phyloP scores from a whole-genome alignment of 2,113 vertebrate species.

The Hyaena hyaena region DNA sequence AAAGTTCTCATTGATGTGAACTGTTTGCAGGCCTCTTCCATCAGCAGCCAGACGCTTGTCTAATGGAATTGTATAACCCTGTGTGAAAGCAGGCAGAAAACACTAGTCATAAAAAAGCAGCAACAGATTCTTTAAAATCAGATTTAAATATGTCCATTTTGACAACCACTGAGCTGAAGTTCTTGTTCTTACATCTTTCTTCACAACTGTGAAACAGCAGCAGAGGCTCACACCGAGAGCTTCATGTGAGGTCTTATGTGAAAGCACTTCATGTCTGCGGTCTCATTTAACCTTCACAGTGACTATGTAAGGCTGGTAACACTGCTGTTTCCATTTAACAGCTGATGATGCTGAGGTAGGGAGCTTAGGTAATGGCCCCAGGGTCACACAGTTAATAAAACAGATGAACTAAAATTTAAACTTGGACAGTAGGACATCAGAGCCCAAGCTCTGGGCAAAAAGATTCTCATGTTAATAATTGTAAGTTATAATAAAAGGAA shows the following conservation, averaged over 20 bases:
- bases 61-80: slow-evolving; percentile 99
- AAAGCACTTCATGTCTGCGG: not conserved
- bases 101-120: slow-evolving; percentile 52
- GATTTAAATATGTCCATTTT: slow-evolving; percentile 1
- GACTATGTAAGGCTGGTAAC: not conserved
- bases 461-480: not conserved
- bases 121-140: not conserved
- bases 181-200: slow-evolving; percentile 1
- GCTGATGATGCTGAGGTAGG: not conserved
- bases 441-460: not conserved
- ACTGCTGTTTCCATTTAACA: not conserved
- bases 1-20: slow-evolving; percentile 99
- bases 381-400: not conserved
- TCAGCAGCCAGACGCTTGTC: slow-evolving; percentile 98
- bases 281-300: not conserved
- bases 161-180: not conserved
- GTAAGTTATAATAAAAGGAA: slow-evolving; percentile 16
- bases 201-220: not conserved
- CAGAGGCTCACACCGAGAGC: not conserved
- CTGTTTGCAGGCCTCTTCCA: slow-evolving; percentile 96
- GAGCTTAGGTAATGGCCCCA: not conserved
- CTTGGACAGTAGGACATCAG: not conserved
- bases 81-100: slow-evolving; percentile 23
- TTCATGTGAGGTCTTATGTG: not conserved
- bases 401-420: slow-evolving; percentile 10